A percentile compares a stretch with the other conserved stretches of the same genome.
Evolutionary conservation across 2,113 vertebrate species (phyloP).

Genomic region (Alosa alosa): DNA sequence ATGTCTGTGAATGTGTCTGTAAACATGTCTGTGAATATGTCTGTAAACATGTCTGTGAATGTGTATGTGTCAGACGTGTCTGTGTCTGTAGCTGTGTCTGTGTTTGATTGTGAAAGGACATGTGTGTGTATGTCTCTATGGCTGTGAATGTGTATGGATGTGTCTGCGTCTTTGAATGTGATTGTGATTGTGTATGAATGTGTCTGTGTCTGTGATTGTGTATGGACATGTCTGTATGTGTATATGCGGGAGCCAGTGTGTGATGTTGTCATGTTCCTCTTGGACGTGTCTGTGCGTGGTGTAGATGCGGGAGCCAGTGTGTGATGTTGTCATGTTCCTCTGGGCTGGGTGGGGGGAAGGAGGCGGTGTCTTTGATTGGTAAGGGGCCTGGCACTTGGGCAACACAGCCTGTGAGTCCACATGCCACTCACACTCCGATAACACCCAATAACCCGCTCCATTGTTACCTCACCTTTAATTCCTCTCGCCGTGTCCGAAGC

Average conservation of each 20-base stretch:
- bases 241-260: neutral
- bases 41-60: neutral
- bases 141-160: neutral
- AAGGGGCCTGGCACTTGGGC: constrained; percentile 34
- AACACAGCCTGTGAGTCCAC: constrained; percentile 40
- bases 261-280: neutral
- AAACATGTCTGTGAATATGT: neutral
- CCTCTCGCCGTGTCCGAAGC: constrained; percentile 47
- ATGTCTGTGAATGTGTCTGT: neutral
- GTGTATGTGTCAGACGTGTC: neutral
- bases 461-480: constrained; percentile 61
- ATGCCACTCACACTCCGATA: constrained; percentile 51
- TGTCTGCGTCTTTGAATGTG: neutral
- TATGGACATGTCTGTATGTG: neutral
- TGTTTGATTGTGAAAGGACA: neutral
- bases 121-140: neutral
- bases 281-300: neutral
- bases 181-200: neutral
- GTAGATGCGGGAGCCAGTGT: neutral
- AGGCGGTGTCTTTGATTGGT: constrained; percentile 42
- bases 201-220: neutral
- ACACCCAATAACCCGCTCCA: constrained; percentile 52
- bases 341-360: constrained; percentile 8
- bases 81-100: neutral
- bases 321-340: neutral